phyloP scores from a whole-genome alignment of 2,888 invertebrate genomes.

The Theristus sp. region DNA sequence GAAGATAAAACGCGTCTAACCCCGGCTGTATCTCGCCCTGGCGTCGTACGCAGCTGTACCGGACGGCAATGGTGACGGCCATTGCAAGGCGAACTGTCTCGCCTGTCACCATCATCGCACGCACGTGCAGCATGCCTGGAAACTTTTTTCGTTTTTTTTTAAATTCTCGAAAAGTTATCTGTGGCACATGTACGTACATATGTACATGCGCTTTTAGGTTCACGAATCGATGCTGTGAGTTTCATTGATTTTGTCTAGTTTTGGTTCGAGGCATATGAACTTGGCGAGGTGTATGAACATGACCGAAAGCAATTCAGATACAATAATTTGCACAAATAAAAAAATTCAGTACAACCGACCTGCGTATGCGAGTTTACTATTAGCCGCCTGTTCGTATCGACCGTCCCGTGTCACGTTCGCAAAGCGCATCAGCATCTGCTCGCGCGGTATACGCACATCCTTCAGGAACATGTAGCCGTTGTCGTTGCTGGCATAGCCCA shows the following conservation, averaged over 20 bases:
- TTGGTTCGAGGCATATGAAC: too few relatives aligned
- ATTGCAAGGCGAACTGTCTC: slow-evolving; percentile 56
- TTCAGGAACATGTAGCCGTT: slow-evolving; percentile 81
- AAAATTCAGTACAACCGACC: too few relatives aligned
- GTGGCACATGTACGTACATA: too few relatives aligned
- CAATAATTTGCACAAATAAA: too few relatives aligned
- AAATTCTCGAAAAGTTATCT: too few relatives aligned
- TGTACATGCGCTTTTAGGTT: too few relatives aligned
- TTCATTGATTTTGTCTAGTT: too few relatives aligned
- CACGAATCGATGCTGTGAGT: too few relatives aligned
- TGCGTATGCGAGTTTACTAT: slow-evolving; percentile 67
- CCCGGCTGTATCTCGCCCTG: slow-evolving; percentile 67
- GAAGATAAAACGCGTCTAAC: slow-evolving; percentile 65
- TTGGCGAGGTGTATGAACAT: too few relatives aligned
- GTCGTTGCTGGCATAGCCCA: slow-evolving; percentile 75
- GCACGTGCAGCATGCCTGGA: slow-evolving; percentile 80
- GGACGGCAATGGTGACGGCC: slow-evolving; percentile 65
- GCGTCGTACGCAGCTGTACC: slow-evolving; percentile 71
- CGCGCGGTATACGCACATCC: slow-evolving; percentile 64
- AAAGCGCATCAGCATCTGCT: slow-evolving; percentile 84
- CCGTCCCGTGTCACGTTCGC: slow-evolving; percentile 60
- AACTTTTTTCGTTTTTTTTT: too few relatives aligned
- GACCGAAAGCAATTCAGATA: too few relatives aligned
- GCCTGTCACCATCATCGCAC: slow-evolving; percentile 62
- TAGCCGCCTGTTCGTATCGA: slow-evolving; percentile 61